Conservation (phyloP, 1,140 invertebrate genomes). For the Cepaea nemoralis region DNA sequence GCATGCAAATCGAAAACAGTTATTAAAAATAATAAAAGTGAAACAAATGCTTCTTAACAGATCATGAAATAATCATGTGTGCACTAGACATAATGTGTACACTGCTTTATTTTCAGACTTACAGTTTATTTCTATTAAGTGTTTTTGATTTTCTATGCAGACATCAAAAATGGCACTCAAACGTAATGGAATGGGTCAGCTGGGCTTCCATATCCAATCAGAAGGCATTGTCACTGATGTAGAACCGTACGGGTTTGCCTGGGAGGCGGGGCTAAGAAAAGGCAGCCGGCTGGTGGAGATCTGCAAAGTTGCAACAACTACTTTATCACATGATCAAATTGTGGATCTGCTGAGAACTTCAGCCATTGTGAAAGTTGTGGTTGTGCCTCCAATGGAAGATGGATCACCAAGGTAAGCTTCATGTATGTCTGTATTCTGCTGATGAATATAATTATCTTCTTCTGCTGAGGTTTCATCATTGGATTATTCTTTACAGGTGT, state of each 20-base stretch:
- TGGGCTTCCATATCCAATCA: constrained; percentile 95
- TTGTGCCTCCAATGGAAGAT: constrained; percentile 83
- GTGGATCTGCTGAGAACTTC: constrained; percentile 93
- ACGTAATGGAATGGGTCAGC: constrained; percentile 85
- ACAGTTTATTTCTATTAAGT: too few species aligned
- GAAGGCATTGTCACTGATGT: constrained; percentile 96
- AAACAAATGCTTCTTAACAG: too few species aligned
- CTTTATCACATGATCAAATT: constrained; percentile 92
- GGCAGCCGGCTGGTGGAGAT: constrained; percentile 91
- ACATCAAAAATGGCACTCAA: constrained; percentile 81
- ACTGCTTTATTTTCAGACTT: too few species aligned
- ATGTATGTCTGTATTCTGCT: neutral
- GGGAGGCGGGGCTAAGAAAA: constrained; percentile 88
- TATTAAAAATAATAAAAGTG: too few species aligned
- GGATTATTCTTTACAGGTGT: too few species aligned
- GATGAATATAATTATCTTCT: neutral
- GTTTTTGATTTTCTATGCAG: constrained; percentile 46
- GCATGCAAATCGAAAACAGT: too few species aligned
- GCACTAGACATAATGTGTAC: too few species aligned
- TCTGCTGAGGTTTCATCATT: neutral
- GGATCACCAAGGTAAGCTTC: constrained; percentile 75
- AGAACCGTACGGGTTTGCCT: constrained; percentile 87
- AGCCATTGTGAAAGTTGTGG: constrained; percentile 84
- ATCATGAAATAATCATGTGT: too few species aligned
- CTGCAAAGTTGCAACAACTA: constrained; percentile 84